These are phyloP conservation scores for Pteropus alecto DNA, from an alignment of 2,113 vertebrate species.

Conservation along the genomic window DNA sequence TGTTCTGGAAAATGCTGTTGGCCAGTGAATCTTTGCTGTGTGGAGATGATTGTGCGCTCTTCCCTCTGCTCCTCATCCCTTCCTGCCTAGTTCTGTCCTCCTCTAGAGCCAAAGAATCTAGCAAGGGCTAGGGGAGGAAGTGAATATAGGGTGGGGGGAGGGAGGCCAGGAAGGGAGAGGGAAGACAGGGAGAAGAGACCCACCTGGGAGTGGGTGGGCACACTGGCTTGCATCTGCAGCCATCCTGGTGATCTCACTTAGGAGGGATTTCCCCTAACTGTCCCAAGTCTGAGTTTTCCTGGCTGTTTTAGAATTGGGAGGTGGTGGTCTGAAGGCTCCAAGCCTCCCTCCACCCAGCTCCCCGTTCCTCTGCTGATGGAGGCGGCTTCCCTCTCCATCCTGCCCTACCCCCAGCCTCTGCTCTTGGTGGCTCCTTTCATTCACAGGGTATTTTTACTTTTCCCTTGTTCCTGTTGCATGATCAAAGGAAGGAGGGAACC, in stretches of 20 bases:
- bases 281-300: neutral
- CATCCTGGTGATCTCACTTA: neutral
- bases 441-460: conserved; percentile 81
- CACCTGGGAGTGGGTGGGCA: accelerated
- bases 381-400: neutral
- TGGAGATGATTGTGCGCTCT: neutral
- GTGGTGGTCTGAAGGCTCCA: neutral
- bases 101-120: neutral
- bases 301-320: neutral
- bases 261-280: neutral
- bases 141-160: accelerated
- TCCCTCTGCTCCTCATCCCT: neutral
- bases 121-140: neutral
- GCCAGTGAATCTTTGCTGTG: neutral
- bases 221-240: too few species aligned
- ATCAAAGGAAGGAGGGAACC: conserved; percentile 79
- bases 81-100: neutral
- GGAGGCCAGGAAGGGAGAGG: neutral
- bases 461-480: conserved; percentile 74
- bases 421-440: conserved; percentile 28
- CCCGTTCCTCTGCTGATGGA: neutral
- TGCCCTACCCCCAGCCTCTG: neutral
- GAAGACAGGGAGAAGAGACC: too few species aligned
- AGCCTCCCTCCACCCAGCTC: neutral
- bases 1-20: conserved; percentile 29